These are phyloP conservation scores for Deladenus siricidicola DNA, from an alignment of 2,888 invertebrate species.

Conservation along the genomic window DNA sequence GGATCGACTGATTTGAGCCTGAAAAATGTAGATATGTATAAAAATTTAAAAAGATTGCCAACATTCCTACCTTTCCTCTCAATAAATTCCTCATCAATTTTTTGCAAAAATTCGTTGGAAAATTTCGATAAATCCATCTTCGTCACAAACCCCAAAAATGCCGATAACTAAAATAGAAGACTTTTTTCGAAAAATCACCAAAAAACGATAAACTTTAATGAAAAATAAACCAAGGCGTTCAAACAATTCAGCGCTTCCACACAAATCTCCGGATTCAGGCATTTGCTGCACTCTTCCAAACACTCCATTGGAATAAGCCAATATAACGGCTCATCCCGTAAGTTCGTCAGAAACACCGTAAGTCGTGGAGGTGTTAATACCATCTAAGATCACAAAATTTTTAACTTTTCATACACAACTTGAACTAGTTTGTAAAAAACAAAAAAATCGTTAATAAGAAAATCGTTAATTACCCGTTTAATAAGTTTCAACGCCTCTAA, in stretches of 20 bases:
- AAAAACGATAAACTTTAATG: too few species aligned
- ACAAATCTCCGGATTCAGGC: conserved; percentile 23
- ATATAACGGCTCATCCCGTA: conserved; percentile 8
- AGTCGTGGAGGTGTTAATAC: conserved; percentile 15
- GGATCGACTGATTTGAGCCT: too few species aligned
- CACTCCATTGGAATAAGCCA: conserved; percentile 20
- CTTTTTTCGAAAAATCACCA: too few species aligned
- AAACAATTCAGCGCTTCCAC: conserved; percentile 37
- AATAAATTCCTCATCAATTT: too few species aligned
- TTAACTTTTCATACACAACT: background rate
- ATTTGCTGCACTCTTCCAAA: conserved; percentile 24
- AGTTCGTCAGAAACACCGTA: conserved; percentile 10
- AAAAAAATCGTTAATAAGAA: too few species aligned
- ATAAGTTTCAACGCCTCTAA: conserved; percentile 23
- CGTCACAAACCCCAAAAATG: too few species aligned
- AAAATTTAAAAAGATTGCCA: too few species aligned
- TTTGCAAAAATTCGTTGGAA: too few species aligned
- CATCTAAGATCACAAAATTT: conserved; percentile 5
- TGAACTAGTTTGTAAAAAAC: background rate
- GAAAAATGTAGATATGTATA: too few species aligned
- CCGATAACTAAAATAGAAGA: too few species aligned
- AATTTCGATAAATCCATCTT: too few species aligned
- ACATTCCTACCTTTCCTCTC: too few species aligned
- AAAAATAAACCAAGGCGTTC: conserved; percentile 26
- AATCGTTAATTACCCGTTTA: conserved; percentile 20